These are phyloP conservation scores for Halocynthia roretzi DNA, from an alignment of 23 tunicate genomes.

Conservation along the genomic window DNA sequence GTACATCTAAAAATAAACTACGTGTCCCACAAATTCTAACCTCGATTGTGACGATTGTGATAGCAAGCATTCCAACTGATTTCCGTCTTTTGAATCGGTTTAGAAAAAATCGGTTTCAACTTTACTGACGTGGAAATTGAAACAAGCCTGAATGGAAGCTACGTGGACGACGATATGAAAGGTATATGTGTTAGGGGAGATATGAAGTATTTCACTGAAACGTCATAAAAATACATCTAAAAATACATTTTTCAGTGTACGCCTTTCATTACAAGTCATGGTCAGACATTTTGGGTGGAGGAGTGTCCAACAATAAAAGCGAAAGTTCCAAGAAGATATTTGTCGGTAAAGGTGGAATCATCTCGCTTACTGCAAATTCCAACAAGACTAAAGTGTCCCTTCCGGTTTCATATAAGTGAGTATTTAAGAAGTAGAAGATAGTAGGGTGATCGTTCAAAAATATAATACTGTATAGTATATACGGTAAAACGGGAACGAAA, in stretches of 20 bases:
- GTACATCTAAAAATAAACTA: conserved; percentile 2
- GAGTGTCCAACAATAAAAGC: neutral
- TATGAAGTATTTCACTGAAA: neutral
- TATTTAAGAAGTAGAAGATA: too few relatives aligned
- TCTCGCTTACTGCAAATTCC: conserved; percentile 50
- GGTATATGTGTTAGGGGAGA: neutral
- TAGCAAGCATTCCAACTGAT: neutral
- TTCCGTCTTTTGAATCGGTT: neutral
- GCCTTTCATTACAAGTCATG: conserved; percentile 78
- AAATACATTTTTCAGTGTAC: conserved; percentile 22
- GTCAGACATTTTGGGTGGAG: conserved; percentile 30
- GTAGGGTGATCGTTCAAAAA: too few relatives aligned
- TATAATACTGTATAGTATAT: too few relatives aligned
- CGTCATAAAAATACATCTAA: neutral
- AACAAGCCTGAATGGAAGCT: conserved; percentile 46
- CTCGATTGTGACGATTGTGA: neutral
- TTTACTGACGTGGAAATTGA: conserved; percentile 29
- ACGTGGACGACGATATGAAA: neutral
- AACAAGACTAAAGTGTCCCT: conserved; percentile 41
- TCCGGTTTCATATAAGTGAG: conserved; percentile 68
- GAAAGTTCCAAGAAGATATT: neutral
- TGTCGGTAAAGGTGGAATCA: conserved; percentile 74
- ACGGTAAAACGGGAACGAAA: too few relatives aligned
- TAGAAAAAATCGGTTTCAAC: conserved; percentile 40
- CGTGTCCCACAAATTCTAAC: neutral